Percentiles rank a stretch among this genome's conserved stretches.
These are phyloP conservation scores for Vannuccia rotundouncinata DNA, from an alignment of 2,888 invertebrate species.

Conservation along the genomic window DNA sequence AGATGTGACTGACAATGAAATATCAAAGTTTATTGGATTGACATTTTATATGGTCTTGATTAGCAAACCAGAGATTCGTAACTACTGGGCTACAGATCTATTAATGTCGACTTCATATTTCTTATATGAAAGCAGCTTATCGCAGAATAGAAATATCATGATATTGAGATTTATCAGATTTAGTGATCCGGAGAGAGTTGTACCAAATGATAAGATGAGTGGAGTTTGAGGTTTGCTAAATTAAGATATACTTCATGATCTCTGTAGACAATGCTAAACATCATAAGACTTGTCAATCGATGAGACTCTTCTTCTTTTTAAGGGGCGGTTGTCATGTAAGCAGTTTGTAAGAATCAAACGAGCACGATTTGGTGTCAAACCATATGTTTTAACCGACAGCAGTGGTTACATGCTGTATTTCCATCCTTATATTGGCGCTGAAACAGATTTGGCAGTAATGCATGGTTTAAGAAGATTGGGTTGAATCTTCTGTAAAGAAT, in stretches of 20 bases:
- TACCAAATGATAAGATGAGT: background rate
- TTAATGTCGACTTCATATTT: constrained; percentile 7
- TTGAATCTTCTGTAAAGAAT: background rate
- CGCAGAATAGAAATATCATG: background rate
- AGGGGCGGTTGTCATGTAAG: constrained; percentile 4
- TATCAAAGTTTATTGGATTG: too few relatives aligned
- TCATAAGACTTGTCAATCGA: background rate
- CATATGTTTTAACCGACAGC: constrained; percentile 13
- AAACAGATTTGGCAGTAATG: background rate
- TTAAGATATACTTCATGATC: background rate
- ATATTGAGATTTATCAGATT: background rate
- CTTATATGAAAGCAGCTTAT: background rate
- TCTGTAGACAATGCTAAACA: background rate
- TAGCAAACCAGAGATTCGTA: background rate
- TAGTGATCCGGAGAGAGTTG: background rate
- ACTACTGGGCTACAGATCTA: constrained; percentile 1
- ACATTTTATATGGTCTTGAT: background rate
- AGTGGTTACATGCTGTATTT: background rate
- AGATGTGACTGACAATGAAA: too few relatives aligned
- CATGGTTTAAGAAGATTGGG: constrained; percentile 17
- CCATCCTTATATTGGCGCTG: constrained; percentile 13
- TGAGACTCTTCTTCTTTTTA: constrained; percentile 4
- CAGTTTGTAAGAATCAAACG: constrained; percentile 5
- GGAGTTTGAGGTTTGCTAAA: background rate
- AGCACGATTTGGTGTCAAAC: constrained; percentile 1